Base-by-base conservation (phyloP, 2,888 invertebrate species). In the Dioctria linearis region DNA sequence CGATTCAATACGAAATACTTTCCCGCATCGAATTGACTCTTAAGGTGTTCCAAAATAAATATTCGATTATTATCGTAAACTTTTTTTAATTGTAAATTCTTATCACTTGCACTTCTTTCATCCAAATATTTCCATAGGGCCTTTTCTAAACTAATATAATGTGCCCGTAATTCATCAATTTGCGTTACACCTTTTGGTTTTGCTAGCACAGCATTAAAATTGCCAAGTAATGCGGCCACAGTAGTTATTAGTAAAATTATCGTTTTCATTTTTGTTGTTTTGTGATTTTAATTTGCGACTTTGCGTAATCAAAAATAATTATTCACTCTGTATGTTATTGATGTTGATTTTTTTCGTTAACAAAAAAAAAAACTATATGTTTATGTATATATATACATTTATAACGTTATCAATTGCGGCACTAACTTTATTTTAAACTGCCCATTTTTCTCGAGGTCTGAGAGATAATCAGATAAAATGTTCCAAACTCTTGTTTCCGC, bases 121-220 rank as follows among this genome's bases (percentile, higher is more conserved):
- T 84, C 82, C 80, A 88, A 83, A 83, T 87, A 88, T 40, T 85
- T 73, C 88, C 88, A 88, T 4, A 88, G 83, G 1, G 85, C 84
- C 42, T 85, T 83, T 86, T 94, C 94, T 76, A 93, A 84, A 25
- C 88, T 86, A 61, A 93, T 88, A 84, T 94, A 91, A 75, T 92
- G 90, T 13, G 90, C 88, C 46, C 94, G 91, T 81, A 93, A 86
- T 79, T 90, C 86, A 86, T 94, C 94, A n/a, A 94, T 90, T 83
- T 85, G 84, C 66, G 86, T 86, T 25, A 88, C 81, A 75, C 82
- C 80, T 63, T 82, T 69, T 57, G 82, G 57, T 57, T 75, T 79
- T 37, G 66, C 78, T 42, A 57, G 71, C 11, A 69, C 63, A 43
- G 65, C 75, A 75, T 49, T 59, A 25, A 54, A 71, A 78, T 78